Base-by-base conservation (phyloP, 2,113 vertebrate genomes). In the Osmerus mordax region DNA sequence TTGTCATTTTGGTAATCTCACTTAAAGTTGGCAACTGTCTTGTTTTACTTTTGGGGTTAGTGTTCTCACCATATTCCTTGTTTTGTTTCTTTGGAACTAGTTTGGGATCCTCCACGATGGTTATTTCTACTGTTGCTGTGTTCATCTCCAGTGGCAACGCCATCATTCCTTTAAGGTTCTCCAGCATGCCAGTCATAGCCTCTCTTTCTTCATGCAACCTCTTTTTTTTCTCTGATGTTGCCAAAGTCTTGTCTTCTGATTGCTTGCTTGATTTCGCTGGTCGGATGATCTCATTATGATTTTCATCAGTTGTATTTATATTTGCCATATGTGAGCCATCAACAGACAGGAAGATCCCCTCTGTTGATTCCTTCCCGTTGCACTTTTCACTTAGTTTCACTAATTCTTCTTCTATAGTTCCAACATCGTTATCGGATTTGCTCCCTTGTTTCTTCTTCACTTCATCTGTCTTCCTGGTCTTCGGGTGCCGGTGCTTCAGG, bases 401-500 rank as follows among this genome's bases (percentile, higher is more conserved):
- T 51, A 3, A 32, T 12, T 76, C 23, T 7, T n/a, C 12, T 59
- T 28, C 16, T 12, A 1, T 12, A 3, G 4, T 41, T 4, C 25
- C 72, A 0, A 15, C 25, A 23, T 4, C 32, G 29, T 12, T 18
- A 65, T 72, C 14, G 1, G 23, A 53, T 0, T 11, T 21, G 18
- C 2, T 32, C 5, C 12, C 18, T n/a, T 4, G 13, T 36, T 71
- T 53, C 16, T 70, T 52, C 18, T 55, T 56, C 7, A 16, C 63
- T 64, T 81, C 60, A 14, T 65, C 67, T 3, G 29, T 61, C n/a
- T 70, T 76, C 4, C 32, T 71, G 0, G 32, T 67, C 67, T 63
- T 84, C 3, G 54, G 69, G 41, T 80, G 74, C 29, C 67, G 36
- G 1, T 14, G 53, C 23, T 75, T 76, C 29, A 77, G 62, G 1